phyloP scores from a whole-genome alignment of 1,140 invertebrate species.

The Zaprionus africanus region DNA sequence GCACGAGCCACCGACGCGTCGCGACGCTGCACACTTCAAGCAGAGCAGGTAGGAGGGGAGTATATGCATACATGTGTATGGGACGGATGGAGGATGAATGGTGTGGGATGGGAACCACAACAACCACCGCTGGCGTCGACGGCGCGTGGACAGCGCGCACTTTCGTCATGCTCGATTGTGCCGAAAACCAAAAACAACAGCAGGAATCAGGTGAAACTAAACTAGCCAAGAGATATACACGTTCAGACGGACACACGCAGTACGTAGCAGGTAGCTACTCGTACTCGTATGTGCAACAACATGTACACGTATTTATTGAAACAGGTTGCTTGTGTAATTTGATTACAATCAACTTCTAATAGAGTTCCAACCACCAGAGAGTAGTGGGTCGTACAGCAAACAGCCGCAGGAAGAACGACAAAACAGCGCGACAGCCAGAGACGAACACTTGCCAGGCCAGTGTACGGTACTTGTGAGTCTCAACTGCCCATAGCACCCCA shows the following conservation, averaged over 20 bases:
- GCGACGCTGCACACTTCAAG: conserved; percentile 51
- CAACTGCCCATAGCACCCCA: background rate
- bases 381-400: conserved; percentile 2
- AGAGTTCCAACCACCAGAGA: conserved; percentile 67
- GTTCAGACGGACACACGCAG: background rate
- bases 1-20: conserved; percentile 33
- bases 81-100: conserved; percentile 8
- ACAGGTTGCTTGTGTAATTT: conserved; percentile 84
- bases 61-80: conserved; percentile 12
- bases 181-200: conserved; percentile 66
- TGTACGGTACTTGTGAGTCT: conserved; percentile 7
- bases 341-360: conserved; percentile 84
- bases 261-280: background rate
- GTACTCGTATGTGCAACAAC: background rate
- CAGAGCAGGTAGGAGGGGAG: conserved; percentile 36
- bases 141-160: conserved; percentile 71
- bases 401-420: conserved; percentile 5
- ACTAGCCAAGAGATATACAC: conserved; percentile 35
- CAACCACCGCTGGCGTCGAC: conserved; percentile 64
- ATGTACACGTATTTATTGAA: conserved; percentile 27
- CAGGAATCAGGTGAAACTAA: conserved; percentile 8
- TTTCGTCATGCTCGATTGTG: conserved; percentile 81
- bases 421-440: background rate
- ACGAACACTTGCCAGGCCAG: background rate
- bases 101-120: conserved; percentile 32